These are phyloP conservation scores for Centropus bengalensis DNA, from an alignment of 2,113 vertebrate species.

Conservation along the genomic window DNA sequence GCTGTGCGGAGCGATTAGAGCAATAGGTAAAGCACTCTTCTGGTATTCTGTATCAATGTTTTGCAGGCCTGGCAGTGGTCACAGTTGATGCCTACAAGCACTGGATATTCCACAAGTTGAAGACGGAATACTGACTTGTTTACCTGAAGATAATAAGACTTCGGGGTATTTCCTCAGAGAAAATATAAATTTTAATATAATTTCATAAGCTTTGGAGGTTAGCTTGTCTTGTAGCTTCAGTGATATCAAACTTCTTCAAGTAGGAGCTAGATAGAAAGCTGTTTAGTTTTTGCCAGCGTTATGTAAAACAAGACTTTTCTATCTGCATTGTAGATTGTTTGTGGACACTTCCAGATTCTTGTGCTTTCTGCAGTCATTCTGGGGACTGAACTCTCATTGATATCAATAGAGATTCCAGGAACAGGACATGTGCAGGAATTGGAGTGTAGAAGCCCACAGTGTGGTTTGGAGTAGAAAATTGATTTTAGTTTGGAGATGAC, in stretches of 20 bases:
- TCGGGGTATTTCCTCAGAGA: conserved; percentile 73
- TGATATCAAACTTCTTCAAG: conserved; percentile 70
- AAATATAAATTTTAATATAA: conserved; percentile 75
- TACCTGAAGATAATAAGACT: conserved; percentile 73
- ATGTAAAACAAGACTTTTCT: conserved; percentile 71
- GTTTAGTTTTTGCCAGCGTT: conserved; percentile 73
- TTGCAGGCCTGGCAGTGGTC: conserved; percentile 73
- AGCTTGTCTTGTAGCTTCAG: conserved; percentile 73
- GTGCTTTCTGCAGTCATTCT: conserved; percentile 69
- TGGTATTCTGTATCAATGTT: conserved; percentile 71
- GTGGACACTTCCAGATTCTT: conserved; percentile 71
- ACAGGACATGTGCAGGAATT: conserved; percentile 29
- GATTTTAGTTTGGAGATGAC: conserved; percentile 36
- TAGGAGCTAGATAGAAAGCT: conserved; percentile 72
- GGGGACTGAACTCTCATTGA: conserved; percentile 67
- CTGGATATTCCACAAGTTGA: conserved; percentile 75
- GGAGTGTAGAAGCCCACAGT: conserved; percentile 14
- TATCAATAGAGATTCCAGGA: conserved; percentile 12
- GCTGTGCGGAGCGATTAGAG: neutral
- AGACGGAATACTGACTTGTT: conserved; percentile 74
- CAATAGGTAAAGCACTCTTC: conserved; percentile 56
- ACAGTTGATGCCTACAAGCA: conserved; percentile 73
- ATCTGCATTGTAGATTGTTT: conserved; percentile 73
- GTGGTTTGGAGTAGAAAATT: conserved; percentile 47
- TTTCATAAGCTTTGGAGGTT: conserved; percentile 72